Evolutionary conservation across 2,113 vertebrate species (phyloP).

Genomic region (Serinus canaria): DNA sequence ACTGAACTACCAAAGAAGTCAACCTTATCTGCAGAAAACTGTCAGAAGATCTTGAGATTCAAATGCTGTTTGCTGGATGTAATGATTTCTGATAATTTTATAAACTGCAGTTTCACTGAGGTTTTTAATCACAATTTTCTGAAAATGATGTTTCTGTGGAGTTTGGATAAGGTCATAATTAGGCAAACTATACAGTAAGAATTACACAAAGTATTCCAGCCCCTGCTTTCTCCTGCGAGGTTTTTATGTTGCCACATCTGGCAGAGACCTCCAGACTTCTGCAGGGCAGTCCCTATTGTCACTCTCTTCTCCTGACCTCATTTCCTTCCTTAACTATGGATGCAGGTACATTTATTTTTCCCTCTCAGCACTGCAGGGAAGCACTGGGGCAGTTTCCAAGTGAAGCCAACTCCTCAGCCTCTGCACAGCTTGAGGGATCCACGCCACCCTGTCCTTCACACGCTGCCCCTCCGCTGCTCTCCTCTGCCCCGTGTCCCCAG

Average conservation of each 20-base stretch:
- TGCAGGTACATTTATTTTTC: not conserved
- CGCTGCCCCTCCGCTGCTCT: not conserved
- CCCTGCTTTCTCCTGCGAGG: not conserved
- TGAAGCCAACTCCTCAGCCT: not conserved
- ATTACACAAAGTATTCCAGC: not conserved
- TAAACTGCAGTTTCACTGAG: not conserved
- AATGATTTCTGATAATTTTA: not conserved
- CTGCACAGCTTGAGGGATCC: accelerated
- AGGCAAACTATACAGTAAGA: not conserved
- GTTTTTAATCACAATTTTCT: not conserved
- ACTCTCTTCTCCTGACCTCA: not conserved
- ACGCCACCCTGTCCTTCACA: accelerated
- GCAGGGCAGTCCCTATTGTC: not conserved
- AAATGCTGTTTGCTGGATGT: not conserved
- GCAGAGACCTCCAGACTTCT: not conserved
- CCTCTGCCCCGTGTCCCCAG: not conserved
- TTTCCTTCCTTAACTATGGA: not conserved
- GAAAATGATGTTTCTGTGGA: not conserved
- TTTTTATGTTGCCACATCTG: not conserved
- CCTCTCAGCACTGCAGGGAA: not conserved
- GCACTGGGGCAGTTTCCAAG: not conserved
- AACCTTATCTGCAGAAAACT: not conserved
- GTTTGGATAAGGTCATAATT: not conserved
- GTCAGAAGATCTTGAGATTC: not conserved
- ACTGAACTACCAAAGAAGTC: not conserved